Evolutionary conservation across 2,888 invertebrate genomes (phyloP), one percentile per base, ranked within the genome.

Genomic region (Andrena marginata): DNA sequence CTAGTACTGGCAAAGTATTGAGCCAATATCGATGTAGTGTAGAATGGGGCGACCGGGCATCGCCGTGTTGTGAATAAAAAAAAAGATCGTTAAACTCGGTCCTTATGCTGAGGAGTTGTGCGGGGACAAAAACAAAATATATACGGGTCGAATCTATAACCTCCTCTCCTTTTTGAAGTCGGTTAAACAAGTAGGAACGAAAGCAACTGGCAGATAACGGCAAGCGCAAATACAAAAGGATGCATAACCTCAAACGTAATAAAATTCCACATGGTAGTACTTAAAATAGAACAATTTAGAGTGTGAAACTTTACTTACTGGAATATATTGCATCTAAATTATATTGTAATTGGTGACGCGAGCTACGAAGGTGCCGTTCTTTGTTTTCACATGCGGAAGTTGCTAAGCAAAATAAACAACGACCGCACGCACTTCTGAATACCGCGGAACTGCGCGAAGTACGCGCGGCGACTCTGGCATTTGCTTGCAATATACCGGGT

Each of bases 301-400:
- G 31, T 60, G 5, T 3, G 35, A 59, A 23, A 16, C 35, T 29
- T 59, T 49, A 91, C 92, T 92, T 82, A 92, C 92, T 63, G 85
- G 85, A 62, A 80, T 89, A 78, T 92, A 92, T 89, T 85, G 89
- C 92, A 92, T 92, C 71, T 90, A 89, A 64, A 63, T 59, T 68
- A 71, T 63, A 72, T 68, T 48, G 20, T 10, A 68, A 82, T n/a
- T 10, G 13, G 31, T 64, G 51, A 35, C 31, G 29, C 2, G 42
- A 35, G 20, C 33, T 67, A 71, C 29, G 63, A 56, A 59, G n/a
- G 31, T 16, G 51, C 64, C 60, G 60, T 59, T 54, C 13, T 42
- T 59, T 10, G 49, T n/a, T 78, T 64, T 64, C n/a, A 51, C 8
- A 5, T 13, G 26, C 7, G 31, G 20, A 26, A 77, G 42, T 26